Evolutionary conservation across 2,797 vertebrate species (phyloP).

Genomic region (Tolypeutes matacus): DNA sequence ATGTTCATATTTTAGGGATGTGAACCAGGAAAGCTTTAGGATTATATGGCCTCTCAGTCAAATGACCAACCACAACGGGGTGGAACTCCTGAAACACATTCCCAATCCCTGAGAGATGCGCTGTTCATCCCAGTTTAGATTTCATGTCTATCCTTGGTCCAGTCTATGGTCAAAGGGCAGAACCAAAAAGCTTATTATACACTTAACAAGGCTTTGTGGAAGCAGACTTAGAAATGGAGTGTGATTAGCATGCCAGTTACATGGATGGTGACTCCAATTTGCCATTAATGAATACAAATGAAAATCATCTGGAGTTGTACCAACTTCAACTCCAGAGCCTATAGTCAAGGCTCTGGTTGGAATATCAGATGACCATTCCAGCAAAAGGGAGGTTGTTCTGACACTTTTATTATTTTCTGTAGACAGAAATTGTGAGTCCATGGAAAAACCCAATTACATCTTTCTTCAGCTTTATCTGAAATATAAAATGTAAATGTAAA

Average conservation of each 20-base stretch:
- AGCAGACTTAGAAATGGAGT: neutral
- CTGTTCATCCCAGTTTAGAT: neutral
- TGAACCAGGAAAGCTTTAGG: neutral
- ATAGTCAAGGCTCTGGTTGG: neutral
- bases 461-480: neutral
- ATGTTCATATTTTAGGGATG: rapidly evolving
- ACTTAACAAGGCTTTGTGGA: neutral
- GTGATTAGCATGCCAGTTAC: rapidly evolving
- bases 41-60: neutral
- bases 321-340: neutral
- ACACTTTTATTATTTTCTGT: neutral
- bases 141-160: neutral
- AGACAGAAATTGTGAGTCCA: neutral
- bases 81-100: neutral
- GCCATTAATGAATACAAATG: neutral
- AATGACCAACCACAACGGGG: neutral
- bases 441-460: neutral
- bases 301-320: neutral
- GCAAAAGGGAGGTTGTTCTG: neutral
- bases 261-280: neutral
- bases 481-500: rapidly evolving
- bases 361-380: neutral
- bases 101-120: neutral
- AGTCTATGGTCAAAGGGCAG: neutral
- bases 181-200: neutral